Evolutionary conservation across 1,140 invertebrate genomes (phyloP), one percentile per base, ranked within the genome.

Genomic region (Drosophila pallidifrons): DNA sequence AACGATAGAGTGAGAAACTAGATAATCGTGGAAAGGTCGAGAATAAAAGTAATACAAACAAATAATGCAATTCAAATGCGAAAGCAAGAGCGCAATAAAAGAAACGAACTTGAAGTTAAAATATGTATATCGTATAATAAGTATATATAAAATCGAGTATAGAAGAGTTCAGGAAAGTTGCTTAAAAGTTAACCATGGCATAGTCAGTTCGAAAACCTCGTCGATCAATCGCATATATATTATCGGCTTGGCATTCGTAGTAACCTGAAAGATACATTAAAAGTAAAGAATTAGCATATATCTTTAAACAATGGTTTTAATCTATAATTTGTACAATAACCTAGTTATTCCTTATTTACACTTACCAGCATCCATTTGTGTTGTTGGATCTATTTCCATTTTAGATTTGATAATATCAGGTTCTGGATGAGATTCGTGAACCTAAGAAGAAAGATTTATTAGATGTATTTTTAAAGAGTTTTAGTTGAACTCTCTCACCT

Each of bases 341-440:
- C 20, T 25, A 25, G 20, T 4, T 25, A 25, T 25, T 25, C 2
- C 20, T 4, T 25, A 3, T 60, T 47, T 47, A 6, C n/a, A 51
- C 54, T 28, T 95, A 47, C 97, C 97, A 15, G 97, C 97, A 93
- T 98, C 97, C 96, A 97, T 97, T 93, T 98, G 97, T 2, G 97
- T 97, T 0, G 97, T 97, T 3, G 97, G 97, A 92, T 98, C 97
- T 45, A 98, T 98, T 93, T 98, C 97, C 81, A 98, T 94, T 94
- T 98, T 98, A 1, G 96, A 97, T 93, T 98, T 98, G 3, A 98
- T 95, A 70, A 95, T 96, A 77, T 97, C 95, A 2, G 95, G 93
- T 32, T 95, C 96, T 43, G 96, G 95, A 78, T 95, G 94, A 95
- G 97, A 98, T 91, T 98, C 97, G 92, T 98, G 97, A 25, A 98